A percentile compares a stretch with the other conserved stretches of the same genome.
Evolutionary conservation across 2,888 invertebrate genomes (phyloP).

Genomic region (Dolomedes plantarius): DNA sequence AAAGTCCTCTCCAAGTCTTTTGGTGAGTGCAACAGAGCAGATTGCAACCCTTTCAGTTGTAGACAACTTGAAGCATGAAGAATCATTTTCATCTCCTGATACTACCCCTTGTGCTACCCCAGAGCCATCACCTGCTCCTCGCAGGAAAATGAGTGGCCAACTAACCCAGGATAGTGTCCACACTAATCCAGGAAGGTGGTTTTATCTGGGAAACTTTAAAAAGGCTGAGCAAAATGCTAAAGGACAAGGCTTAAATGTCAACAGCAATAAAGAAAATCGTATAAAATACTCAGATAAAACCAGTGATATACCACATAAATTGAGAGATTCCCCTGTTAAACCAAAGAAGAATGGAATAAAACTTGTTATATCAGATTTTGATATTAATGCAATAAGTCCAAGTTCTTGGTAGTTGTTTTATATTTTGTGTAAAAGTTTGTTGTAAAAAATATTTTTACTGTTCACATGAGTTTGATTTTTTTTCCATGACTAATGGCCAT

Average conservation of each 20-base stretch:
- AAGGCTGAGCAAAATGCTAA: conserved; percentile 15
- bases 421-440: neutral
- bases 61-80: conserved; percentile 20
- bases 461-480: neutral
- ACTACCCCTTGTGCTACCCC: conserved; percentile 61
- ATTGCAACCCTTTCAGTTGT: neutral
- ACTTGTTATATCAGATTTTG: conserved; percentile 63
- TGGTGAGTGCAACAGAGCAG: neutral
- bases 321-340: conserved; percentile 6
- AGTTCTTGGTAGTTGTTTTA: conserved; percentile 50
- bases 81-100: conserved; percentile 34
- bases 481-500: neutral
- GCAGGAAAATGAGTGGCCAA: conserved; percentile 47
- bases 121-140: conserved; percentile 57
- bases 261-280: conserved; percentile 18
- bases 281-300: neutral
- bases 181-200: conserved; percentile 59
- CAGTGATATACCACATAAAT: neutral
- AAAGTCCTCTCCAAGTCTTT: neutral
- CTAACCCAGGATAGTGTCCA: conserved; percentile 50
- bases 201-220: conserved; percentile 49
- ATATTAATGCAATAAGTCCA: conserved; percentile 66
- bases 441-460: neutral
- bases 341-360: conserved; percentile 27
- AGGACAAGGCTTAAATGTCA: conserved; percentile 15